Percentiles rank a stretch among this genome's conserved stretches.
Evolutionary conservation across 2,888 invertebrate genomes (phyloP).

Genomic region (Eledone cirrhosa): DNA sequence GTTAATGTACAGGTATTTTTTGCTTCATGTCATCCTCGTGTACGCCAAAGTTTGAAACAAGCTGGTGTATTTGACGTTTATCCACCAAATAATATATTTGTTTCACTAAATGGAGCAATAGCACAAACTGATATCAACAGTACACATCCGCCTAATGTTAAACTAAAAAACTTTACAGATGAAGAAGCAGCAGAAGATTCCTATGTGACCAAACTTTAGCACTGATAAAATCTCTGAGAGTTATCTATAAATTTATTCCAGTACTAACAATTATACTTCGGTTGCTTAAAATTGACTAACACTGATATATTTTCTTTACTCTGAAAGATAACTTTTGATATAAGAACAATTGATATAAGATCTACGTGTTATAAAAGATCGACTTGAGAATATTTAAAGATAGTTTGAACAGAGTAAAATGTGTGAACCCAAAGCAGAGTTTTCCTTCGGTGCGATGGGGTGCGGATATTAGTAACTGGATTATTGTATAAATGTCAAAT

Average conservation of each 20-base stretch:
- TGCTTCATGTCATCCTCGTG: constrained; percentile 47
- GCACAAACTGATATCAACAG: constrained; percentile 46
- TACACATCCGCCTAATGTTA: constrained; percentile 22
- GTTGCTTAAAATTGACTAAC: too few relatives aligned
- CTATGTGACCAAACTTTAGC: constrained; percentile 48
- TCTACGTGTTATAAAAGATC: too few relatives aligned
- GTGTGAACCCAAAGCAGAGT: too few relatives aligned
- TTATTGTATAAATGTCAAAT: too few relatives aligned
- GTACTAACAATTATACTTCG: too few relatives aligned
- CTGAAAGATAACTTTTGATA: too few relatives aligned
- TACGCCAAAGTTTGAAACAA: constrained; percentile 50
- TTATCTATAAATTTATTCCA: background rate
- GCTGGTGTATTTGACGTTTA: constrained; percentile 53
- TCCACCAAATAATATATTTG: constrained; percentile 49
- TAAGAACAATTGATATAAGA: too few relatives aligned
- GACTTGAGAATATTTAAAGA: too few relatives aligned
- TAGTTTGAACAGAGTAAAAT: too few relatives aligned
- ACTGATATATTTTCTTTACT: too few relatives aligned
- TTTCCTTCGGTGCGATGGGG: too few relatives aligned
- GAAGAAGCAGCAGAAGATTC: constrained; percentile 58
- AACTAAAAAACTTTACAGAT: constrained; percentile 52
- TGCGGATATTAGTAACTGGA: too few relatives aligned
- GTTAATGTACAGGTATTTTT: constrained; percentile 56
- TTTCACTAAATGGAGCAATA: constrained; percentile 52
- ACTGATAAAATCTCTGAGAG: background rate